Conservation (phyloP, 2,888 invertebrate genomes). For the Conomelus anceps region DNA sequence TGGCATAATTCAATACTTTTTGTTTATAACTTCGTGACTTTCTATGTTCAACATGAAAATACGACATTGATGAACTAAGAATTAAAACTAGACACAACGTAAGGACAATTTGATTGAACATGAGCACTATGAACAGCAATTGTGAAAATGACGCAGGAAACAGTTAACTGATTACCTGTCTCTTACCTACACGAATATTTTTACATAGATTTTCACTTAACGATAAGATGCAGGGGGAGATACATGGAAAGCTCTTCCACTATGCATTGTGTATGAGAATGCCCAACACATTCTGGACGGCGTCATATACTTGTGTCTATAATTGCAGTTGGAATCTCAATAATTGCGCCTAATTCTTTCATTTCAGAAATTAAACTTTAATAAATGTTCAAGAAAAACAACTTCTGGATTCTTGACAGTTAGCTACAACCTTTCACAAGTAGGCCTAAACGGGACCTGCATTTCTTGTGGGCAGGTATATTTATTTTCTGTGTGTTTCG, state of each 20-base stretch:
- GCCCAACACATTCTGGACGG: no score
- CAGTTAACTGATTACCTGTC: neutral
- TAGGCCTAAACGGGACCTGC: neutral
- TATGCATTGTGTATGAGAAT: neutral
- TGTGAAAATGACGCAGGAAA: neutral
- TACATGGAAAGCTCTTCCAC: neutral
- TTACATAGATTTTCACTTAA: neutral
- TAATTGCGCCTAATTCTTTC: neutral
- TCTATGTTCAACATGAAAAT: no score
- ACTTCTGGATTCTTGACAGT: neutral
- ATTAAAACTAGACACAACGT: neutral
- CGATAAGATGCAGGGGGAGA: neutral
- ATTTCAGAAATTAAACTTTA: neutral
- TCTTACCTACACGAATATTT: neutral
- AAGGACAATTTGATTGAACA: no score
- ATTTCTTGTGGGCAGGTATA: no score
- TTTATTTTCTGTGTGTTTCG: no score
- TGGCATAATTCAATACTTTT: no score
- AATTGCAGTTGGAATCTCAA: neutral
- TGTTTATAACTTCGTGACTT: no score
- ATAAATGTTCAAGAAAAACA: neutral
- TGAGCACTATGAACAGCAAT: neutral
- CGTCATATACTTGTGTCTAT: neutral
- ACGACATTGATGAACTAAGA: no score
- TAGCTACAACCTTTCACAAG: no score